Conservation (phyloP, 2,888 invertebrate species). For the Cenopis cana region DNA sequence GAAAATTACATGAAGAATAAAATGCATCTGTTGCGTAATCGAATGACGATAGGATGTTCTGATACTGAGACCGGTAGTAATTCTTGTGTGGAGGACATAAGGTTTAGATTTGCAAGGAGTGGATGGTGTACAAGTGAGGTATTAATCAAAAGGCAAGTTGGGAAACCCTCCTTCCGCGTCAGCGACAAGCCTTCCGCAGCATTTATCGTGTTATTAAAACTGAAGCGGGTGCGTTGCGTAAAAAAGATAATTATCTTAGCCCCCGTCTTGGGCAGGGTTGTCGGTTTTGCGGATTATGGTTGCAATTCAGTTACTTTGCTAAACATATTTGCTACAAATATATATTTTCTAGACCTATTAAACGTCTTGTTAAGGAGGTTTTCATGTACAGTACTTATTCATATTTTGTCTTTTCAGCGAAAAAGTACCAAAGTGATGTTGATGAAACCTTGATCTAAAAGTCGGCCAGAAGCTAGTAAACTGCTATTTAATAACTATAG, state of each 20-base stretch:
- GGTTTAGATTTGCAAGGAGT: slow-evolving; percentile 18
- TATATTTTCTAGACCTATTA: too few species aligned
- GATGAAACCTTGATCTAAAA: neutral
- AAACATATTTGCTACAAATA: neutral
- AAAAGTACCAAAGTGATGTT: neutral
- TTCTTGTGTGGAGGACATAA: slow-evolving; percentile 7
- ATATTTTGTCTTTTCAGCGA: neutral
- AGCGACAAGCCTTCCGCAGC: slow-evolving; percentile 82
- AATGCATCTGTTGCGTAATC: slow-evolving; percentile 78
- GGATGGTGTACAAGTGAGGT: slow-evolving; percentile 62
- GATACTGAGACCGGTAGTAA: slow-evolving; percentile 47
- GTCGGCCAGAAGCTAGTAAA: neutral
- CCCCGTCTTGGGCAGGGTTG: slow-evolving; percentile 80
- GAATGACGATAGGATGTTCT: slow-evolving; percentile 52
- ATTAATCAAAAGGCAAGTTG: slow-evolving; percentile 67
- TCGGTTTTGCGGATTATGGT: slow-evolving; percentile 44
- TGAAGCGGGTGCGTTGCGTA: slow-evolving; percentile 77
- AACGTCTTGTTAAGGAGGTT: too few species aligned
- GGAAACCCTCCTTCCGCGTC: slow-evolving; percentile 77
- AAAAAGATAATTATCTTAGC: slow-evolving; percentile 86
- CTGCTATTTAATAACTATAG: neutral
- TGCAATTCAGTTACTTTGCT: slow-evolving; percentile 22
- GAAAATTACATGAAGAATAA: slow-evolving; percentile 74
- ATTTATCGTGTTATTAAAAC: slow-evolving; percentile 84
- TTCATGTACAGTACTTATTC: too few species aligned